A percentile compares a stretch with the other conserved stretches of the same genome.
Conservation (phyloP, 2,888 invertebrate genomes). For the Meteorus colon region DNA sequence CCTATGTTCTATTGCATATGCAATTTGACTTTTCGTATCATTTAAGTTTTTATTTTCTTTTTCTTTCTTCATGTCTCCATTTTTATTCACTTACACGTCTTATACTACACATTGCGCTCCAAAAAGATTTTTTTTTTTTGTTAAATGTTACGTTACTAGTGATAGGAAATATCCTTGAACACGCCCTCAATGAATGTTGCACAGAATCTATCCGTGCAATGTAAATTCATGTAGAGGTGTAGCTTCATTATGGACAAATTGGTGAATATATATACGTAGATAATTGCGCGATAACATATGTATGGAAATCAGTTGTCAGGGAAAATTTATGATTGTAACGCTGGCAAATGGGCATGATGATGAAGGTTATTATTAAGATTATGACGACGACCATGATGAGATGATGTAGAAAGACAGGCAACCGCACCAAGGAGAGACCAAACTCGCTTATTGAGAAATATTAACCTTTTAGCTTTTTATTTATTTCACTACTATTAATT, state of each 20-base stretch:
- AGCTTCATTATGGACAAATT: constrained; percentile 39
- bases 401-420: constrained; percentile 55
- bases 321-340: not conserved
- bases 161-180: not conserved
- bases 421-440: constrained; percentile 71
- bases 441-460: constrained; percentile 65
- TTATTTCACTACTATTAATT: constrained; percentile 64
- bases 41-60: not conserved
- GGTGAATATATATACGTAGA: constrained; percentile 28
- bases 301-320: constrained; percentile 26
- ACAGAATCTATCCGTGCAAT: not conserved
- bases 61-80: not conserved
- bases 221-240: constrained; percentile 34
- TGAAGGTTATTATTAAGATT: too few species aligned
- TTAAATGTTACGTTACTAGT: not conserved
- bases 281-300: not conserved
- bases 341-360: too few species aligned
- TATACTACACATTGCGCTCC: not conserved
- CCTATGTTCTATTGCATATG: not conserved
- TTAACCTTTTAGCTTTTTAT: constrained; percentile 62
- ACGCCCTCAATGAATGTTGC: not conserved
- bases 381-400: not conserved
- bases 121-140: not conserved
- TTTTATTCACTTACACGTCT: not conserved
- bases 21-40: not conserved